Conservation (phyloP, 2,888 invertebrate species). For the Syritta pipiens region DNA sequence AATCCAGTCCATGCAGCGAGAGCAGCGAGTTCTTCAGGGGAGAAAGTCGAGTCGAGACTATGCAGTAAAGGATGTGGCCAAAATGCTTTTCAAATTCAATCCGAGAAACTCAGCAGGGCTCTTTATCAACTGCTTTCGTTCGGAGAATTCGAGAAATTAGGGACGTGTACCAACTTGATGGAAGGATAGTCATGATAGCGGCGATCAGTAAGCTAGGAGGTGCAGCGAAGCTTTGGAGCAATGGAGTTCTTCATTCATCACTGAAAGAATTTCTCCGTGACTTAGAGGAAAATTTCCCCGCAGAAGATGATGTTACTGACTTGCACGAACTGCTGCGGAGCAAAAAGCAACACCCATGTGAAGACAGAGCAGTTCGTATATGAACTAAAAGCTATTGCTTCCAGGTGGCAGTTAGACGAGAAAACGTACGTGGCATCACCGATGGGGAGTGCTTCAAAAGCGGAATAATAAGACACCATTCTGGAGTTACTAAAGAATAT, state of each 20-base stretch:
- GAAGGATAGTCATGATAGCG: conserved; percentile 7
- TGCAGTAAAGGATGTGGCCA: conserved; percentile 1
- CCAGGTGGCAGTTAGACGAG: too few relatives aligned
- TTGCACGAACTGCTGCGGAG: conserved; percentile 19
- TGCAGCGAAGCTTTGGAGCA: conserved; percentile 5
- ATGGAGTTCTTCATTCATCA: conserved; percentile 7
- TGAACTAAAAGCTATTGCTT: too few relatives aligned
- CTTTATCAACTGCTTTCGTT: neutral
- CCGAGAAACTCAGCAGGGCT: neutral
- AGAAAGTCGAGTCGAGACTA: too few relatives aligned
- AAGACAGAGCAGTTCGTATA: too few relatives aligned
- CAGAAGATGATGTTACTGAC: conserved; percentile 6
- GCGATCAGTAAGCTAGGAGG: conserved; percentile 16
- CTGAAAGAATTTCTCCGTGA: conserved; percentile 10
- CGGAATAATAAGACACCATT: neutral
- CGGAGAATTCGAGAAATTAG: too few relatives aligned
- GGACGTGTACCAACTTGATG: conserved; percentile 13
- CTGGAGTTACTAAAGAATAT: neutral
- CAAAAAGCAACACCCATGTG: conserved; percentile 2
- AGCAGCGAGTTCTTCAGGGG: too few relatives aligned
- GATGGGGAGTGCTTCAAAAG: conserved; percentile 6
- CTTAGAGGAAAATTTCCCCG: conserved; percentile 5
- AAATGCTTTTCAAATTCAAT: conserved; percentile 1
- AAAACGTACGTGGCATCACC: too few relatives aligned
- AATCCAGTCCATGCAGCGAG: too few relatives aligned